phyloP scores from a whole-genome alignment of 92 coral and sea anemone species.

The Ricordea florida region DNA sequence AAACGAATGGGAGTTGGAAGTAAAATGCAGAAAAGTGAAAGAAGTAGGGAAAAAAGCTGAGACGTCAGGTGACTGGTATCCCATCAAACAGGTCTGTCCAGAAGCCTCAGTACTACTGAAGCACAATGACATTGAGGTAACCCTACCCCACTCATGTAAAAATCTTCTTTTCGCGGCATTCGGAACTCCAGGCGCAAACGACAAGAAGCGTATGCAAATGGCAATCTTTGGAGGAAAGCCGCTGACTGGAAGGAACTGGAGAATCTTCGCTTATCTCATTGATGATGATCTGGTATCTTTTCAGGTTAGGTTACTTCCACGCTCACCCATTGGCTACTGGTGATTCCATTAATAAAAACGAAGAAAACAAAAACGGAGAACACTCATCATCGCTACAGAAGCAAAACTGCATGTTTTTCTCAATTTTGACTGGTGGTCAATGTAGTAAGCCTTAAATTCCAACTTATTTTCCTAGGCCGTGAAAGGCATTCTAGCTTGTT shows the following conservation, averaged over 20 bases:
- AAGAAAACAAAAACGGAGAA: no score
- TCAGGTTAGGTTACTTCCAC: background rate
- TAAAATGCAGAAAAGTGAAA: background rate
- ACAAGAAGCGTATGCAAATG: constrained; percentile 40
- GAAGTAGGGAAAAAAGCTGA: background rate
- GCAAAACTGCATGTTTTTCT: no score
- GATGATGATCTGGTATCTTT: constrained; percentile 14
- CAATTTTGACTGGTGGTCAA: no score
- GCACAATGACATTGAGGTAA: constrained; percentile 26
- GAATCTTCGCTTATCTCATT: constrained; percentile 14
- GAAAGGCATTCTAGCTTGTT: no score
- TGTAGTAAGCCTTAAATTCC: no score
- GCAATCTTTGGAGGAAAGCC: constrained; percentile 12
- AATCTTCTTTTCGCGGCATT: constrained; percentile 28
- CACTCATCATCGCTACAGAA: no score
- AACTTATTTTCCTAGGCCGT: no score
- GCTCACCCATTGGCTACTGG: background rate
- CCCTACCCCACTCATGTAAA: background rate
- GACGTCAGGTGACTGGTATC: background rate
- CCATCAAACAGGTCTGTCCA: background rate
- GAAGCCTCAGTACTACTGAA: constrained; percentile 5
- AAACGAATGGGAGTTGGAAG: background rate
- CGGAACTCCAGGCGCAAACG: constrained; percentile 21
- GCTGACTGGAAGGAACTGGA: constrained; percentile 13
- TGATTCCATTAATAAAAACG: no score